Conservation (phyloP, 2,113 vertebrate genomes). For the Campylomormyrus tamandua region DNA sequence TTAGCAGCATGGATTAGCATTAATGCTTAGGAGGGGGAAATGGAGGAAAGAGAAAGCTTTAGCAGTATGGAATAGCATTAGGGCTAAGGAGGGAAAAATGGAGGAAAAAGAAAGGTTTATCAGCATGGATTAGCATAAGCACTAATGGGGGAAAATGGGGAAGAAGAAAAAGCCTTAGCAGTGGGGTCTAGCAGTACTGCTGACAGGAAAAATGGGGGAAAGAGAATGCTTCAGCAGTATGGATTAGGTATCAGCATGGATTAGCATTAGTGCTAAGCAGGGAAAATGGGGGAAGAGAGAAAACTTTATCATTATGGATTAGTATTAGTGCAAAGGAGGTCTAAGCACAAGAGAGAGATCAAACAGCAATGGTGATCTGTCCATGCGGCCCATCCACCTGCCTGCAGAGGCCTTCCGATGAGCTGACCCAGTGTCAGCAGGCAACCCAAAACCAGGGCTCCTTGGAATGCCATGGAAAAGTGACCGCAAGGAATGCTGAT, state of each 20-base stretch:
- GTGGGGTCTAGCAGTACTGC: not conserved
- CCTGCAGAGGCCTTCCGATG: not conserved
- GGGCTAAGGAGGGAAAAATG: not conserved
- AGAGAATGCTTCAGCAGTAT: not conserved
- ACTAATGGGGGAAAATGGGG: not conserved
- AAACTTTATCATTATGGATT: not conserved
- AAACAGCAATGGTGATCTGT: not conserved
- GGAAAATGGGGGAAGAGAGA: not conserved
- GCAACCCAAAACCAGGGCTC: slow-evolving; percentile 54
- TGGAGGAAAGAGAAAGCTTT: not conserved
- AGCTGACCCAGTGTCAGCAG: slow-evolving; percentile 41
- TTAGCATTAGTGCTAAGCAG: not conserved
- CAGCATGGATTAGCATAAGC: not conserved
- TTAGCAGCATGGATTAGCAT: not conserved
- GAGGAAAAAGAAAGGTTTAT: too few relatives aligned
- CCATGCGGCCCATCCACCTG: not conserved
- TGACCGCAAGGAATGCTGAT: slow-evolving; percentile 67
- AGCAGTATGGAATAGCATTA: not conserved
- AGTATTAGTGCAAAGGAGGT: not conserved
- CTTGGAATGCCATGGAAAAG: slow-evolving; percentile 64
- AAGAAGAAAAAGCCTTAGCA: not conserved
- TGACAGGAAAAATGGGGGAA: not conserved
- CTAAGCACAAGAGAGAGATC: not conserved
- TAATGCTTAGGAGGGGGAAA: not conserved
- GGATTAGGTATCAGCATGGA: not conserved